These are phyloP conservation scores for Callocephalon fimbriatum DNA, from an alignment of 2,113 vertebrate species.

Conservation along the genomic window DNA sequence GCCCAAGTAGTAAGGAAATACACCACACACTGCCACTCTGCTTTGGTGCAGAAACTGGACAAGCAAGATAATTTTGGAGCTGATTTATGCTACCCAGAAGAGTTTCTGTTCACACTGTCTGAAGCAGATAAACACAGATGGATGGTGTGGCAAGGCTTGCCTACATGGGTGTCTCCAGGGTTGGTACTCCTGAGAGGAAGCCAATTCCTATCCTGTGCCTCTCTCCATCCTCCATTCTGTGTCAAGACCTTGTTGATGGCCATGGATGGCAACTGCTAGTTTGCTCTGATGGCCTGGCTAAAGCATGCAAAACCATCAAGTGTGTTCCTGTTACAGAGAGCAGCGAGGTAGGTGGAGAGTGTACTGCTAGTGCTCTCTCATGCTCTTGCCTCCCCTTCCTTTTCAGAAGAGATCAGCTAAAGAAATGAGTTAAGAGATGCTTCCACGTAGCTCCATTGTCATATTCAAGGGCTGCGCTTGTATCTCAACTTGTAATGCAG, in stretches of 20 bases:
- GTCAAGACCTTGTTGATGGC: background rate
- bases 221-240: background rate
- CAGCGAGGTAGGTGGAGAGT: background rate
- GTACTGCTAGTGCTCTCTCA: background rate
- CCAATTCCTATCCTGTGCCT: background rate
- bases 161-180: background rate
- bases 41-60: background rate
- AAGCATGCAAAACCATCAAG: background rate
- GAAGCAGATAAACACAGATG: background rate
- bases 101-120: background rate
- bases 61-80: background rate
- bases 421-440: background rate
- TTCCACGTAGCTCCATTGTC: background rate
- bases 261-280: background rate
- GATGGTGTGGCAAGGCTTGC: background rate
- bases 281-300: background rate
- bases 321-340: rapidly evolving
- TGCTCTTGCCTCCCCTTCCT: background rate
- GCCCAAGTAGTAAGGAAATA: background rate
- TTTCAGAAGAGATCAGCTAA: background rate
- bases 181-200: background rate
- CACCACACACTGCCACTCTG: background rate
- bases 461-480: background rate
- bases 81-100: background rate
- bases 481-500: background rate